Evolutionary conservation across 2,797 vertebrate genomes (phyloP), one percentile per base, ranked within the genome.

Genomic region (Kryptolebias ocellatus): DNA sequence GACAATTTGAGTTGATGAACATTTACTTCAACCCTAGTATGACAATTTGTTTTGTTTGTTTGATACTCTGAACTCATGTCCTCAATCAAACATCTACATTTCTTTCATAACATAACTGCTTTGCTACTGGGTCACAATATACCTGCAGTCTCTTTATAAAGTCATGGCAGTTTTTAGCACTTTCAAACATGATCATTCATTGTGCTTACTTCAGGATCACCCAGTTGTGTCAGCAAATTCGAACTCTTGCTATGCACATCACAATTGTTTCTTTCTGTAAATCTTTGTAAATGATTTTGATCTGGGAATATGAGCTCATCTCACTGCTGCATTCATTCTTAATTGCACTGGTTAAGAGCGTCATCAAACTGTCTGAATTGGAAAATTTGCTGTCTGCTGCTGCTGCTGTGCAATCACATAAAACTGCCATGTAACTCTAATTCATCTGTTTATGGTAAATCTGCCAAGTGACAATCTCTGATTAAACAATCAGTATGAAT

Each of bases 401-500:
- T 64, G 55, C 67, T 75, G 47, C 53, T 24, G 52, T 66, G 61
- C 20, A 55, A 50, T 58, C 46, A 24, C 39, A 72, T 84, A 67
- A 80, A 83, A 56, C 52, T 67, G 58, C 67, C 73, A 68, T 58
- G 50, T 47, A 72, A 24, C 53, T 77, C 16, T 56, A 45, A 59
- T 74, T 52, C 58, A 61, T 78, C 42, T 66, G 29, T 76, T 74
- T 58, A 58, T 50, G 42, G 49, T 66, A 63, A 74, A 72, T 65
- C 55, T 73, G 67, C 57, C 64, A 84, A 64, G 64, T 69, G 68
- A 70, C 11, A 15, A 66, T 67, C 72, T 74, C 57, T 78, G 67
- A 84, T 84, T 80, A 80, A 88, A 80, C 60, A 70, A 78, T 87
- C 77, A 78, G 56, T 64, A 60, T 84, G 80, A 87, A 81, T 70